These are phyloP conservation scores for Fringilla coelebs DNA, from an alignment of 2,797 vertebrate genomes.

Conservation along the genomic window DNA sequence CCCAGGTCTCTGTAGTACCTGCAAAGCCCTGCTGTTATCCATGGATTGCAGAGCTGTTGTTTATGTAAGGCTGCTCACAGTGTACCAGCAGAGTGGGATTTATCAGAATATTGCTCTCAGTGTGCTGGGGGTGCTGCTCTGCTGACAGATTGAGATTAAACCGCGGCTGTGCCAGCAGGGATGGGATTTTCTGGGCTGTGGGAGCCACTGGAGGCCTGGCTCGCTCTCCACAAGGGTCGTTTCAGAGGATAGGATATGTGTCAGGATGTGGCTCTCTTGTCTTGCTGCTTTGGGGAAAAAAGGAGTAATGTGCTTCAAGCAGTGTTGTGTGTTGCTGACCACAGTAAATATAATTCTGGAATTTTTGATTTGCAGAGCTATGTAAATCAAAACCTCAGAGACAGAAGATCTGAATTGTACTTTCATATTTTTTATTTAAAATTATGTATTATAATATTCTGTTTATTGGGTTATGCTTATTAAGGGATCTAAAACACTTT, in stretches of 20 bases:
- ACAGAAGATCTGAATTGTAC: not conserved
- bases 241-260: not conserved
- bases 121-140: not conserved
- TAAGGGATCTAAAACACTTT: not conserved
- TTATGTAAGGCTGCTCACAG: slow-evolving; percentile 19
- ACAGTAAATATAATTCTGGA: not conserved
- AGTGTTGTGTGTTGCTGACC: not conserved
- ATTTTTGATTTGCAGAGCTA: not conserved
- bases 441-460: not conserved
- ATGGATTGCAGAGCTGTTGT: not conserved
- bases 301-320: not conserved
- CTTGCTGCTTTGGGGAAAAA: not conserved
- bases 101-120: slow-evolving; percentile 26
- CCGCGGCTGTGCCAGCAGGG: not conserved
- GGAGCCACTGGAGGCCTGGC: not conserved
- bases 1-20: not conserved
- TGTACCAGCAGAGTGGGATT: slow-evolving; percentile 31
- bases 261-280: not conserved
- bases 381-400: not conserved
- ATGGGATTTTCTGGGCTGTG: slow-evolving; percentile 19
- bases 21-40: slow-evolving; percentile 5
- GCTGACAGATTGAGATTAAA: slow-evolving; percentile 51
- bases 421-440: not conserved
- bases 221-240: slow-evolving; percentile 6
- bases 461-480: not conserved